A percentile compares a stretch with the other conserved stretches of the same genome.
These are phyloP conservation scores for Sphaerophoria taeniata DNA, from an alignment of 2,888 invertebrate genomes.

Conservation along the genomic window DNA sequence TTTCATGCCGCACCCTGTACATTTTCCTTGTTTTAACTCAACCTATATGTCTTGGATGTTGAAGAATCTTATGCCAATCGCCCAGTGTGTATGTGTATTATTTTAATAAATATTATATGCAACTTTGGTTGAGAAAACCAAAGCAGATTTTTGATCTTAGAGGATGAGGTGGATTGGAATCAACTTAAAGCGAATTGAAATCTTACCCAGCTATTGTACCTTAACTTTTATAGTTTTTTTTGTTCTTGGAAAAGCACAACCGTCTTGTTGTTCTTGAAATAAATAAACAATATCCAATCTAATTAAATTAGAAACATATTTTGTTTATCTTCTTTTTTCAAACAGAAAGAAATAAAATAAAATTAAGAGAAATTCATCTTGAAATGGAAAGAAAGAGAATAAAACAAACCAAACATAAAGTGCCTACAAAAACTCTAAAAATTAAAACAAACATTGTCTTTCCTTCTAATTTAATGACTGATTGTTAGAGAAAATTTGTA, in stretches of 20 bases:
- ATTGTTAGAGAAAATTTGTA: conserved; percentile 63
- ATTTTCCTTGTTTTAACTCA: too few relatives aligned
- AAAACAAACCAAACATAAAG: conserved; percentile 69
- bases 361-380: conserved; percentile 43
- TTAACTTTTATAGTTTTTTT: conserved; percentile 69
- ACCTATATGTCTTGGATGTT: too few relatives aligned
- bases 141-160: too few relatives aligned
- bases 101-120: too few relatives aligned
- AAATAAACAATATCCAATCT: conserved; percentile 28
- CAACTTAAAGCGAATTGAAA: conserved; percentile 56
- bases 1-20: too few relatives aligned
- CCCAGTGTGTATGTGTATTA: too few relatives aligned
- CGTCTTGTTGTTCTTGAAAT: conserved; percentile 67
- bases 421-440: conserved; percentile 70
- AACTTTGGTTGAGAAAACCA: conserved; percentile 51
- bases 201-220: conserved; percentile 73
- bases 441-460: conserved; percentile 62
- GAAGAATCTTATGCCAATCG: conserved; percentile 52
- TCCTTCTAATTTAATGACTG: conserved; percentile 66
- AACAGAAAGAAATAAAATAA: conserved; percentile 28
- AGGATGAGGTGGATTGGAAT: conserved; percentile 60
- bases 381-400: neutral
- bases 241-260: conserved; percentile 57
- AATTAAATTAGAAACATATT: conserved; percentile 43
- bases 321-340: conserved; percentile 57